Conservation (phyloP, 2,113 vertebrate species). For the Tyto alba region DNA sequence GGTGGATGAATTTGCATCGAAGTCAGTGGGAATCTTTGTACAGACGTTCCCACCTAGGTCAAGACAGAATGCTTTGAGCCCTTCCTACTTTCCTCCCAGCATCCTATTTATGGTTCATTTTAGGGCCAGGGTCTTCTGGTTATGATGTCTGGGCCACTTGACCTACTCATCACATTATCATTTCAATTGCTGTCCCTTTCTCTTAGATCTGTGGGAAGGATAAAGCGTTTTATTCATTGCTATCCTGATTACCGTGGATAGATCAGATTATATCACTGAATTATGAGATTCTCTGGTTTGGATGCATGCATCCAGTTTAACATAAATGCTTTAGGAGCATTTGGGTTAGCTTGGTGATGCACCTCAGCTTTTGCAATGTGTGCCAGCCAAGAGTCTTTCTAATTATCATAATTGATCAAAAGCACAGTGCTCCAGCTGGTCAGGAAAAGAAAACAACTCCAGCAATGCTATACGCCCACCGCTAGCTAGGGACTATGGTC, state of each 20-base stretch:
- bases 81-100: neutral
- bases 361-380: neutral
- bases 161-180: neutral
- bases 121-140: neutral
- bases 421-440: neutral
- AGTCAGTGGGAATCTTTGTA: neutral
- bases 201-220: neutral
- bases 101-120: neutral
- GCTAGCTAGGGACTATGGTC: rapidly evolving
- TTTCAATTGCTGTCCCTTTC: neutral
- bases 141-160: neutral
- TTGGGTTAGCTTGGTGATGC: neutral
- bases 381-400: neutral
- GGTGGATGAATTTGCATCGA: neutral
- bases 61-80: neutral
- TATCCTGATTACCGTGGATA: neutral
- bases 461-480: neutral
- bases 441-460: neutral
- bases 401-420: neutral
- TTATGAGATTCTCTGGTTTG: neutral
- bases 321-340: neutral
- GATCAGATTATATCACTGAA: neutral
- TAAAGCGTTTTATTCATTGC: neutral
- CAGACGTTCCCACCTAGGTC: neutral
- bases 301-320: neutral